Evolutionary conservation across 2,113 vertebrate genomes (phyloP).

Genomic region (Rhinolophus sinicus): DNA sequence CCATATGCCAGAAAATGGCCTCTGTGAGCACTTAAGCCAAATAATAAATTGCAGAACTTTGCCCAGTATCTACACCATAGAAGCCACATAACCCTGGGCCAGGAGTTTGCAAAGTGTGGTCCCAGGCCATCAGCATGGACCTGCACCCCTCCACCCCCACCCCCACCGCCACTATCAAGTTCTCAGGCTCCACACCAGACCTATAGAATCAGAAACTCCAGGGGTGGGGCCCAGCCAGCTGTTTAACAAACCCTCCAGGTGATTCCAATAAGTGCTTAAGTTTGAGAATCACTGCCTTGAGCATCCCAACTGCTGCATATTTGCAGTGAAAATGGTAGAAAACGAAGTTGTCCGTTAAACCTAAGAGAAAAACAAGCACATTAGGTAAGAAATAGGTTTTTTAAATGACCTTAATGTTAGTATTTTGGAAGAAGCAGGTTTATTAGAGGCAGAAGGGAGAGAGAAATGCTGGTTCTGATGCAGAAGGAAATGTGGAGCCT

Average conservation of each 20-base stretch:
- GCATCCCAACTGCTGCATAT: not conserved
- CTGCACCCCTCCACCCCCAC: not conserved
- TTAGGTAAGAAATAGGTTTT: not conserved
- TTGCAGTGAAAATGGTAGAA: conserved; percentile 13
- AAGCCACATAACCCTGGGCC: not conserved
- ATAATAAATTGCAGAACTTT: not conserved
- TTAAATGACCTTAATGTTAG: not conserved
- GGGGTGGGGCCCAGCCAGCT: not conserved
- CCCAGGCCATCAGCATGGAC: not conserved
- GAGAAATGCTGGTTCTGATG: not conserved
- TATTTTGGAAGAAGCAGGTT: conserved; percentile 13
- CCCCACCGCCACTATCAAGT: not conserved
- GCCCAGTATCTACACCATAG: not conserved
- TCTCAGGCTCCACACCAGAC: not conserved
- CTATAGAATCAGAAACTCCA: not conserved
- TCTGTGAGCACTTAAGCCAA: not conserved
- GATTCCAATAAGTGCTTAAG: not conserved
- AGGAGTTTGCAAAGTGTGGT: not conserved
- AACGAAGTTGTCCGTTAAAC: conserved; percentile 20
- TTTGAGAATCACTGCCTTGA: not conserved
- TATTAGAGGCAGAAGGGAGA: not conserved
- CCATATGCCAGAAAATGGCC: not conserved
- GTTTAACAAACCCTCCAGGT: not conserved
- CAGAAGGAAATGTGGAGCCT: not conserved
- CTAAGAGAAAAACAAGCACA: not conserved